Evolutionary conservation across 53 echinoderm and acorn worm genomes (phyloP).

Genomic region (Hippasteria phrygiana): DNA sequence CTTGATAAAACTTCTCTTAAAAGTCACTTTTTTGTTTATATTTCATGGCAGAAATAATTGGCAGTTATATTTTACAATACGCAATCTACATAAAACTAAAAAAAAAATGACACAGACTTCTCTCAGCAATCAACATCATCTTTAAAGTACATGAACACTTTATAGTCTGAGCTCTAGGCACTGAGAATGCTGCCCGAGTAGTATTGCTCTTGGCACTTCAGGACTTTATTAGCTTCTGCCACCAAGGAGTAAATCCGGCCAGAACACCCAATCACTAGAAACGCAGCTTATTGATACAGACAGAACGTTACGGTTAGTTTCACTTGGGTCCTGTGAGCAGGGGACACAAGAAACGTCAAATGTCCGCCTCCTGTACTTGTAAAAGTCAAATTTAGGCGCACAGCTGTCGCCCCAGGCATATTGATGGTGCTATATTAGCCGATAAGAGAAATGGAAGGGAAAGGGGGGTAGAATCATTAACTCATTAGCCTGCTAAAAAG

Average conservation of each 20-base stretch:
- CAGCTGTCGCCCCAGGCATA: constrained; percentile 38
- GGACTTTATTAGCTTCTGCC: background rate
- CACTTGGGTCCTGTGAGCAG: constrained; percentile 42
- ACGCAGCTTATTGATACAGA: constrained; percentile 46
- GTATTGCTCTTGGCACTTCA: background rate
- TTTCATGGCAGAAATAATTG: too few relatives aligned
- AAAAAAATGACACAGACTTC: too few relatives aligned
- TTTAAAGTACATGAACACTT: background rate
- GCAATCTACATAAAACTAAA: too few relatives aligned
- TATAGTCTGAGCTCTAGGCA: background rate
- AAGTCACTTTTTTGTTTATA: too few relatives aligned
- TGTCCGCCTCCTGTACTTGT: constrained; percentile 55
- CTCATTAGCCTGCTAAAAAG: background rate
- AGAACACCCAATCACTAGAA: constrained; percentile 27
- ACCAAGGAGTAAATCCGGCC: background rate
- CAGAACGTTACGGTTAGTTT: constrained; percentile 66
- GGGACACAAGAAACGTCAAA: constrained; percentile 59
- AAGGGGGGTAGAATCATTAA: constrained; percentile 22
- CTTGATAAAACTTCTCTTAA: too few relatives aligned
- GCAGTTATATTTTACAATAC: too few relatives aligned
- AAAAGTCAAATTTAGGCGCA: constrained; percentile 53
- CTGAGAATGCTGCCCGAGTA: background rate
- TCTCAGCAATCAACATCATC: too few relatives aligned
- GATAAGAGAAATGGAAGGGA: constrained; percentile 12
- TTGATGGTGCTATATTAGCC: constrained; percentile 36